Conservation (phyloP, 2,888 invertebrate species). For the Ophraella communa region DNA sequence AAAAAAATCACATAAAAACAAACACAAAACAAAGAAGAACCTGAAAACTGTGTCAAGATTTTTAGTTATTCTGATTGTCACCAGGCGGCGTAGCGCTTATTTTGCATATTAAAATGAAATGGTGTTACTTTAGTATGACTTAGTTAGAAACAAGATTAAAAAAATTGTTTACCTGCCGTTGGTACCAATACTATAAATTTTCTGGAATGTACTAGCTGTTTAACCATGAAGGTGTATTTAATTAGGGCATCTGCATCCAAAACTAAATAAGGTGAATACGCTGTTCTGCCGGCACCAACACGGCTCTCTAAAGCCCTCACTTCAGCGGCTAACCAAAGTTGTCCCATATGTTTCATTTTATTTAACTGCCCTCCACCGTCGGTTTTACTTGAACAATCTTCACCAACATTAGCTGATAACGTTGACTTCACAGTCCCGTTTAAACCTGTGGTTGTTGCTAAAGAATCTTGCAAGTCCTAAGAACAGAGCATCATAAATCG, state of each 20-base stretch:
- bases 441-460: not conserved
- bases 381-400: slow-evolving; percentile 15
- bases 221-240: slow-evolving; percentile 77
- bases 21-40: no score
- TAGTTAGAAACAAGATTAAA: not conserved
- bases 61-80: no score
- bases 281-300: slow-evolving; percentile 62
- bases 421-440: slow-evolving; percentile 8
- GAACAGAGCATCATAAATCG: not conserved
- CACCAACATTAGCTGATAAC: not conserved
- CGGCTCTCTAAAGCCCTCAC: slow-evolving; percentile 78
- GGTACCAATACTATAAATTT: slow-evolving; percentile 90
- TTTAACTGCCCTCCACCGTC: slow-evolving; percentile 59
- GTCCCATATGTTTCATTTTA: slow-evolving; percentile 85
- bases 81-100: no score
- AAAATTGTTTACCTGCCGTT: slow-evolving; percentile 74
- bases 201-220: slow-evolving; percentile 80
- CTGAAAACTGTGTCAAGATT: no score
- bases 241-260: slow-evolving; percentile 83
- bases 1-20: no score
- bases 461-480: slow-evolving; percentile 9
- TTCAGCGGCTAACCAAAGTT: slow-evolving; percentile 87
- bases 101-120: not conserved
- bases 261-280: slow-evolving; percentile 86
- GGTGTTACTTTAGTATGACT: no score